These are phyloP conservation scores for Chiridota heheva DNA, from an alignment of 35 echinoderm and acorn worm species.

Conservation along the genomic window DNA sequence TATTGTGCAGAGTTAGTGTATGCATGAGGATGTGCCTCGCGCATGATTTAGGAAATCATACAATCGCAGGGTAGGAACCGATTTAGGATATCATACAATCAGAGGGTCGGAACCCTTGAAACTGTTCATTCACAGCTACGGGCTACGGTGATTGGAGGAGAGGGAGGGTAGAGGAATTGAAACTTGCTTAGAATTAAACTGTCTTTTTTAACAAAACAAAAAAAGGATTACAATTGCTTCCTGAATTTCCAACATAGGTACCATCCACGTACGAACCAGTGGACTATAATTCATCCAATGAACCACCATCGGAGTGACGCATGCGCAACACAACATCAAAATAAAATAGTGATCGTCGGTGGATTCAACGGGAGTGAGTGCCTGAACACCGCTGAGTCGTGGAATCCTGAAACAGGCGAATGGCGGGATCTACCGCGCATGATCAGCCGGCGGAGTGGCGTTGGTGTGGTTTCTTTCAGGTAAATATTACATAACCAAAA, in stretches of 20 bases:
- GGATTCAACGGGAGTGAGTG: slow-evolving; percentile 97
- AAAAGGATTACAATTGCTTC: too few species aligned
- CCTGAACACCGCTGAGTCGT: slow-evolving; percentile 69
- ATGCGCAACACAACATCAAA: slow-evolving; percentile 54
- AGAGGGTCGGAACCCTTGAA: too few species aligned
- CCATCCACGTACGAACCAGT: slow-evolving; percentile 77
- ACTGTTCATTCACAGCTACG: too few species aligned
- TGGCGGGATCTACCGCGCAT: slow-evolving; percentile 93
- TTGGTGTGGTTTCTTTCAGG: slow-evolving; percentile 46
- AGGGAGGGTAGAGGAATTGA: neutral
- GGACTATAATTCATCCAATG: slow-evolving; percentile 76
- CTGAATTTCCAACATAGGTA: too few species aligned
- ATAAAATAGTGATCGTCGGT: slow-evolving; percentile 78
- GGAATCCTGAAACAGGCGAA: slow-evolving; percentile 62
- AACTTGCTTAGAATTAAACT: neutral
- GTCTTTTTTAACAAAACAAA: too few species aligned
- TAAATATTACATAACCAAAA: too few species aligned
- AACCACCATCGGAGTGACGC: slow-evolving; percentile 97
- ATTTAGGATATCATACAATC: too few species aligned
- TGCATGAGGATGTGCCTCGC: too few species aligned
- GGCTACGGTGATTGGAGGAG: too few species aligned
- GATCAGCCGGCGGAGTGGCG: slow-evolving; percentile 52
- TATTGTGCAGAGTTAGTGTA: too few species aligned
- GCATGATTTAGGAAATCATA: too few species aligned
- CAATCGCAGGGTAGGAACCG: too few species aligned